Evolutionary conservation across 1,140 invertebrate genomes (phyloP).

Genomic region (Thaumetopoea pityocampa): DNA sequence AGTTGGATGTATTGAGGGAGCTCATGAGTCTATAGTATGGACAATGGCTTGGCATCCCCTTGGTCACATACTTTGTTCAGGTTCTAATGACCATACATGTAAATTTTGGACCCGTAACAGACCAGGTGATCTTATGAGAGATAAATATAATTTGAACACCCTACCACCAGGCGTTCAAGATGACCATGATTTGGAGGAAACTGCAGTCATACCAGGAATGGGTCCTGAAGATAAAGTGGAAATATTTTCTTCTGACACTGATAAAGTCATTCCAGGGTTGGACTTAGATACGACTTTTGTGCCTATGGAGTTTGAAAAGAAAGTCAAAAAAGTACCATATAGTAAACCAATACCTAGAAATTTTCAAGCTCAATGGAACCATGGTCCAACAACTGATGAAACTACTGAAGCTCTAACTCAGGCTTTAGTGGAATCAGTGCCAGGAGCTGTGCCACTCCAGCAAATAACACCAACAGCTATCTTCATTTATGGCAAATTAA

Average conservation of each 20-base stretch:
- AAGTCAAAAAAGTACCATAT: constrained; percentile 91
- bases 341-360: constrained; percentile 96
- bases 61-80: constrained; percentile 98
- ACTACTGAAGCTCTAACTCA: constrained; percentile 80
- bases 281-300: constrained; percentile 85
- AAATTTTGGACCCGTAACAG: constrained; percentile 99
- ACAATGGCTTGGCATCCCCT: constrained; percentile 99
- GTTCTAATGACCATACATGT: constrained; percentile 98
- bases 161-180: constrained; percentile 83
- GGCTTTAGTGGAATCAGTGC: constrained; percentile 81
- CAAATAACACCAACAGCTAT: constrained; percentile 86
- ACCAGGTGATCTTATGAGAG: constrained; percentile 98
- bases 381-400: constrained; percentile 78
- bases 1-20: constrained; percentile 97
- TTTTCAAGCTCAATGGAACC: constrained; percentile 97
- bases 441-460: constrained; percentile 81
- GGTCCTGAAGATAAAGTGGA: constrained; percentile 94
- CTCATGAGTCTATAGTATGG: constrained; percentile 99
- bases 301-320: constrained; percentile 80
- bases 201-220: constrained; percentile 93
- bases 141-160: constrained; percentile 97
- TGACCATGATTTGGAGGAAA: constrained; percentile 81
- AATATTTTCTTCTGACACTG: constrained; percentile 75
- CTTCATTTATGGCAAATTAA: constrained; percentile 87
- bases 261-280: constrained; percentile 88